Base-by-base conservation (phyloP, 1,140 invertebrate genomes). In the Anoplophora glabripennis region DNA sequence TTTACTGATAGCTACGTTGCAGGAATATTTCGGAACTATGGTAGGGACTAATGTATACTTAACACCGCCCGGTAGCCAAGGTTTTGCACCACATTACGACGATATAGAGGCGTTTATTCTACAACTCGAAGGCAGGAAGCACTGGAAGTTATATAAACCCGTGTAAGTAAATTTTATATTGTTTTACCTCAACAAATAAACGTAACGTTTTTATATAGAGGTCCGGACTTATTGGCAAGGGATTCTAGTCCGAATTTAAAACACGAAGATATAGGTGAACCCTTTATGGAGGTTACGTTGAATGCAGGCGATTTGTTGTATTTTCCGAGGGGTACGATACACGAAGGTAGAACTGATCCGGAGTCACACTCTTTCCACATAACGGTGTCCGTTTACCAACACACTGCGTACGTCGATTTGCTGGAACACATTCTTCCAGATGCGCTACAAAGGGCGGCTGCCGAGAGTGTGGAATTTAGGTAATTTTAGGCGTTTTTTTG, bases 41-140 rank as follows among this genome's bases (percentile, higher is more conserved):
- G 93, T 96, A 42, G 96, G 96, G 8, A 89, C 93, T 2, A 99
- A 99, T 85, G 83, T 89, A 10, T 99, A 98, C 73, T 75, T 99
- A 44, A 98, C 96, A n/a, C 96, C 96, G 11, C 87, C 94, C 7
- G 88, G 89, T 54, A 90, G 90, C 67, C 95, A 98, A 82, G 96
- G 96, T 0, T 99, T 99, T 83, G 96, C 96, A 1, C 96, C 96
- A 0, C 96, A 99, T 79, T 99, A 90, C 77, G 96, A 99, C 80
- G 96, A 99, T 71, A 98, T 99, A 66, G 97, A 99, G 80, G 96
- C 96, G 11, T 99, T 99, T 76, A 86, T 99, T 54, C 72, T 99
- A 37, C 97, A 99, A 80, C 76, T 98, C 7, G 96, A 99, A 80
- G 97, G 97, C 0, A 88, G 89, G 67, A 99, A 99, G 77, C 83